These are phyloP conservation scores for Cataglyphis altisquamis DNA, from an alignment of 2,888 invertebrate species.

Conservation along the genomic window DNA sequence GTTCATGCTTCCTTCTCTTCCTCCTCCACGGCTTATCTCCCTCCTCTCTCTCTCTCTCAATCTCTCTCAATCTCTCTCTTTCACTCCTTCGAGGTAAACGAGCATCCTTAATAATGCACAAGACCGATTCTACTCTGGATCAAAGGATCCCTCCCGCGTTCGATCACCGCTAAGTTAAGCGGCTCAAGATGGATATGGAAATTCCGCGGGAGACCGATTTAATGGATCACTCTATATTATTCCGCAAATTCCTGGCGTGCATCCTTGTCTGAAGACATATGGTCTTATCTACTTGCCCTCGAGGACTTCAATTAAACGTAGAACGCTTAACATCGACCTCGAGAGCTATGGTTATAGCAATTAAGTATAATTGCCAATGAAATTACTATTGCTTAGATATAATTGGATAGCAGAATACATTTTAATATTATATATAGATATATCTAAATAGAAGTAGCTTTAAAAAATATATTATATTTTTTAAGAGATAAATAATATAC, in stretches of 20 bases:
- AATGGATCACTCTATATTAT: conserved; percentile 56
- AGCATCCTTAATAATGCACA: conserved; percentile 76
- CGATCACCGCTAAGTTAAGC: conserved; percentile 66
- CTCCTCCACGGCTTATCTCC: conserved; percentile 34
- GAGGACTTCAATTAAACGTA: conserved; percentile 35
- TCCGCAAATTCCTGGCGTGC: conserved; percentile 45
- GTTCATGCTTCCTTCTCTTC: conserved; percentile 30
- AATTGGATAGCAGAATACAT: not conserved
- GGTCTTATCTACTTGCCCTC: conserved; percentile 21
- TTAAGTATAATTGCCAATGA: not conserved
- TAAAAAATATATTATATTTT: not conserved
- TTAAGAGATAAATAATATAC: not conserved
- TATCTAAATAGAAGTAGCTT: too few species aligned
- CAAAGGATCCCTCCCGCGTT: conserved; percentile 65
- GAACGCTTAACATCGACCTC: conserved; percentile 14
- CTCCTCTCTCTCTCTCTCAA: not conserved
- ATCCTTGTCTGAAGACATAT: conserved; percentile 79
- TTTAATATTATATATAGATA: not conserved
- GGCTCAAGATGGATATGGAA: conserved; percentile 61
- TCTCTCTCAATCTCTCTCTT: not conserved
- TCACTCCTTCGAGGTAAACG: conserved; percentile 51
- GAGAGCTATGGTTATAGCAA: conserved; percentile 12
- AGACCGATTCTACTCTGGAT: conserved; percentile 70
- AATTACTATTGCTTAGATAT: not conserved
- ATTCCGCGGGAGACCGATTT: conserved; percentile 56